These are phyloP conservation scores for Pandion haliaetus DNA, from an alignment of 2,113 vertebrate species.

Conservation along the genomic window DNA sequence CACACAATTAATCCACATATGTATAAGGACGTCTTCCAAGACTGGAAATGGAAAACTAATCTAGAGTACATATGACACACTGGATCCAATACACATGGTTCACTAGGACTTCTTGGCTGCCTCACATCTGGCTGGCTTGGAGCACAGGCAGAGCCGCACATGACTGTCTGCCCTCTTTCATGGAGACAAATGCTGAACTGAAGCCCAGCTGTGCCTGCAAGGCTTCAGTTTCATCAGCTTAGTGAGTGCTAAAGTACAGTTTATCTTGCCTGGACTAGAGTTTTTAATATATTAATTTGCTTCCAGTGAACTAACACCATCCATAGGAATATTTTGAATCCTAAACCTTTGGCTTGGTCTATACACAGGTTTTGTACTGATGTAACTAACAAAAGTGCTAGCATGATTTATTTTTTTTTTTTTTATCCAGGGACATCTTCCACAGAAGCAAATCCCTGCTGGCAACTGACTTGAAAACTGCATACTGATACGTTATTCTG, in stretches of 20 bases:
- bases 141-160: neutral
- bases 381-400: neutral
- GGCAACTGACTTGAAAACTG: neutral
- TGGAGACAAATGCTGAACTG: neutral
- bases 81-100: neutral
- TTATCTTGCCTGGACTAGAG: neutral
- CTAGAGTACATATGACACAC: neutral
- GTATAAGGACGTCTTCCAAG: neutral
- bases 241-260: neutral
- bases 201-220: neutral
- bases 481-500: neutral
- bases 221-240: neutral
- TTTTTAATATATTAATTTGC: neutral
- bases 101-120: neutral
- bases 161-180: neutral
- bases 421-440: neutral
- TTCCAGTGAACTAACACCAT: neutral
- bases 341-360: neutral
- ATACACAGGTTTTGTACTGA: neutral
- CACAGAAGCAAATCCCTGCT: neutral
- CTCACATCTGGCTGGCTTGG: conserved; percentile 7
- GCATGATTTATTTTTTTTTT: neutral
- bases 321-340: neutral
- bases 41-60: conserved; percentile 21
- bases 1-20: neutral